Base-by-base conservation (phyloP, 1,140 invertebrate species). In the Adelges cooleyi region DNA sequence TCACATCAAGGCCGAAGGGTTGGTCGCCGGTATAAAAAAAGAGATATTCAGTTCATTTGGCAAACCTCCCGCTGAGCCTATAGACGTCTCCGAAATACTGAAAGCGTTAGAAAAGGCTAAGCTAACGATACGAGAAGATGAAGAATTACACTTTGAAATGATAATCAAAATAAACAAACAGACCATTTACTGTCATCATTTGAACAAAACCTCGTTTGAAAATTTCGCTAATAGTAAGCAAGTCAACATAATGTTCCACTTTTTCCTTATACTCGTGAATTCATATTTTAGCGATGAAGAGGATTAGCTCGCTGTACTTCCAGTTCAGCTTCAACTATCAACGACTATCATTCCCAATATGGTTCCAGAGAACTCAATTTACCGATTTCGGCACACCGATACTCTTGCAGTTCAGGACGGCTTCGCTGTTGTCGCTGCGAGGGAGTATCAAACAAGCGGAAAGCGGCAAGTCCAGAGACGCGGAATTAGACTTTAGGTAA, bases 141-240 rank as follows among this genome's bases (percentile, higher is more conserved):
- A 74, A 77, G 25, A 70, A 76, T 69, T 77, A 10, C 80, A 82
- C 67, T 71, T 82, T 25, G 81, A 82, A 71, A 72, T 82, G 25
- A 80, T 82, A 53, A 70, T 79, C 15, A 77, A 78, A 69, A 74
- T 81, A 71, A 80, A 82, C 71, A 77, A 78, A 49, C 81, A 80
- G 69, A 77, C 80, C 20, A 76, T 82, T 29, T 71, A 81, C 4
- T 80, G 79, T n/a, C 75, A 81, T 66, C 78, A 81, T 68, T 72
- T 81, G 27, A 82, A 82, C 69, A 74, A 78, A 67, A 77, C 78
- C 29, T 79, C 76, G 67, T 79, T 82, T 65, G 69, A 75, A 17
- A 75, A 77, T 65, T 54, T 48, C 25, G 38, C 40, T 2, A 11
- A 4, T 2, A 42, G 56, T 62, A 33, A 46, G 54, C 2, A n/a